Evolutionary conservation across 2,797 vertebrate species (phyloP).

Genomic region (Parauchenoglanis punctatus): DNA sequence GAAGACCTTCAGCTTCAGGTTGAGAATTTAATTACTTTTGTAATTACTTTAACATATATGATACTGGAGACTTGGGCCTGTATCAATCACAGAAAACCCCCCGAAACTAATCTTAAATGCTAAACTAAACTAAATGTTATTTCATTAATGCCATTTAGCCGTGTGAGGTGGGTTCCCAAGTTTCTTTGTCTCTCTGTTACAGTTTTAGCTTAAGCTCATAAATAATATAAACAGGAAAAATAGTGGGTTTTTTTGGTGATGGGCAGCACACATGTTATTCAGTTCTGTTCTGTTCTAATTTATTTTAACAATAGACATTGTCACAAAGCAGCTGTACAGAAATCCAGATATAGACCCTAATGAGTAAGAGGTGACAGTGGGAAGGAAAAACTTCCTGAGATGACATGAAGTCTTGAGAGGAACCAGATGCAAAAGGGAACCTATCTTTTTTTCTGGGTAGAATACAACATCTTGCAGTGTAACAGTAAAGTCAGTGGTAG

Average conservation of each 20-base stretch:
- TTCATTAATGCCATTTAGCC: not conserved
- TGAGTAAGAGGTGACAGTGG: not conserved
- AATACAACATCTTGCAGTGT: not conserved
- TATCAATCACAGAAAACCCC: not conserved
- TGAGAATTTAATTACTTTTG: too few species aligned
- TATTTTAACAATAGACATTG: not conserved
- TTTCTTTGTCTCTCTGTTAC: not conserved
- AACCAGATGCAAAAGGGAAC: not conserved
- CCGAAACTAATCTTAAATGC: too few species aligned
- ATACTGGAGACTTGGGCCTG: not conserved
- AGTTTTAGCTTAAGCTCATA: not conserved
- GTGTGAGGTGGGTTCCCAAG: not conserved
- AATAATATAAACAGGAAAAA: not conserved
- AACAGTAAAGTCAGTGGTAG: not conserved
- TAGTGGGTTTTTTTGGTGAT: not conserved
- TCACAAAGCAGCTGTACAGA: constrained; percentile 8
- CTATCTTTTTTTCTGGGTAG: not conserved
- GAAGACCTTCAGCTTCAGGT: not conserved
- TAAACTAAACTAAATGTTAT: too few species aligned
- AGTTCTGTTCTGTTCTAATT: not conserved
- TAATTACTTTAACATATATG: not conserved
- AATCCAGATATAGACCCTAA: not conserved
- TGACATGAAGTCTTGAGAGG: not conserved
- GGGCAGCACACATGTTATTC: not conserved
- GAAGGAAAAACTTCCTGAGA: constrained; percentile 7